Evolutionary conservation across 2,888 invertebrate genomes (phyloP).

Genomic region (Emmelina monodactyla): DNA sequence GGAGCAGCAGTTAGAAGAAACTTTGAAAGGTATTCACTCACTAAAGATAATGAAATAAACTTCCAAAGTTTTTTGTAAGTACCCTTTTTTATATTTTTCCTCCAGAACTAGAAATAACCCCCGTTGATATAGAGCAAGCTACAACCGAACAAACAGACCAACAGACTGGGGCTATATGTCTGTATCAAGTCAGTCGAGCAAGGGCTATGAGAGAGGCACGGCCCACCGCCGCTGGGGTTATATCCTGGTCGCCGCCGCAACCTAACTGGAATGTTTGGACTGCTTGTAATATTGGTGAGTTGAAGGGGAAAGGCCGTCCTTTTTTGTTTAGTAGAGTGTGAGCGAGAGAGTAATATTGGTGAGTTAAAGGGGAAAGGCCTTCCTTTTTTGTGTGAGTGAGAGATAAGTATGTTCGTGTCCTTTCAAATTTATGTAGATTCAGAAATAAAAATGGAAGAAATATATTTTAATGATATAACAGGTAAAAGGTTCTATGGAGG

Average conservation of each 20-base stretch:
- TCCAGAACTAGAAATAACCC: constrained; percentile 39
- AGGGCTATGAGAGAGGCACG: constrained; percentile 70
- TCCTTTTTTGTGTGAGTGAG: too few relatives aligned
- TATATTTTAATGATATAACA: too few relatives aligned
- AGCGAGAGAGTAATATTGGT: constrained; percentile 94
- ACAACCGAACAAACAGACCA: constrained; percentile 16
- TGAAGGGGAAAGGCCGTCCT: too few relatives aligned
- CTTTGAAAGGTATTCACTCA: constrained; percentile 55
- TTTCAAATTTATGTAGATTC: too few relatives aligned
- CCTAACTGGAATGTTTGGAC: constrained; percentile 99
- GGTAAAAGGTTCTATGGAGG: too few relatives aligned
- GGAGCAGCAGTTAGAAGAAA: constrained; percentile 64
- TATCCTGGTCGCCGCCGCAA: constrained; percentile 96
- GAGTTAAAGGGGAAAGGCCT: constrained; percentile 16
- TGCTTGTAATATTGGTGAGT: constrained; percentile 85
- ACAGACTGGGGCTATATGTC: constrained; percentile 25
- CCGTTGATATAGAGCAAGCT: constrained; percentile 37
- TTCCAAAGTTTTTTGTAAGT: too few relatives aligned
- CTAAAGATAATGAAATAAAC: too few relatives aligned
- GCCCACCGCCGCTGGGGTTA: constrained; percentile 76
- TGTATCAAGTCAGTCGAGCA: constrained; percentile 44
- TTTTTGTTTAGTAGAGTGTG: too few relatives aligned
- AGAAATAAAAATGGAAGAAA: too few relatives aligned
- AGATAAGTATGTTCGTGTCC: too few relatives aligned
- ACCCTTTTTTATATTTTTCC: too few relatives aligned